Evolutionary conservation across 2,113 vertebrate genomes (phyloP).

Genomic region (Corvus hawaiiensis): DNA sequence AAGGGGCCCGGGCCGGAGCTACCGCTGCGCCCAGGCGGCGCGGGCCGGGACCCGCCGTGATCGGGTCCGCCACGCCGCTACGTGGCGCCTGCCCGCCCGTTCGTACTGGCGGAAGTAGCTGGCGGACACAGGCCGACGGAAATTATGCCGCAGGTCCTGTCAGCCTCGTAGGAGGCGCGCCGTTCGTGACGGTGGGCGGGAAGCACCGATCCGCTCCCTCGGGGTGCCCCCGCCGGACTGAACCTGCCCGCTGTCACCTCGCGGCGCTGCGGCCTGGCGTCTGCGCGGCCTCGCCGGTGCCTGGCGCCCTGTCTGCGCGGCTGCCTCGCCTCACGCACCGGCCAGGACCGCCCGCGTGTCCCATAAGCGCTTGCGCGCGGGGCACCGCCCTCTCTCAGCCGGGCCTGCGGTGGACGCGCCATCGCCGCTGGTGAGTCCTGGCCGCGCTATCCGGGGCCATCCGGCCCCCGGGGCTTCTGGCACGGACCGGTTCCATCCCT

Average conservation of each 20-base stretch:
- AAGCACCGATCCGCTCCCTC: not conserved
- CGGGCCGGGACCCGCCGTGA: too few species aligned
- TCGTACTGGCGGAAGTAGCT: not conserved
- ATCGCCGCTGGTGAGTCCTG: not conserved
- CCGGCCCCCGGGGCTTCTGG: not conserved
- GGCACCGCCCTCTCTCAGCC: rapidly evolving
- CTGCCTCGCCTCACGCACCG: rapidly evolving
- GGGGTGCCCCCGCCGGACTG: too few species aligned
- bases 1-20: not conserved
- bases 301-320: too few species aligned
- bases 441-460: not conserved
- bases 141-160: not conserved
- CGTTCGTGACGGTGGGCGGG: not conserved
- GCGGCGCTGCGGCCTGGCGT: too few species aligned
- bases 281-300: too few species aligned
- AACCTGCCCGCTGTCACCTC: too few species aligned
- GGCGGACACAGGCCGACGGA: too few species aligned
- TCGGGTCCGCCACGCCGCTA: not conserved
- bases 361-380: not conserved
- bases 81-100: not conserved
- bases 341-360: not conserved
- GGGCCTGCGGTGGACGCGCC: not conserved
- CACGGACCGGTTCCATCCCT: not conserved
- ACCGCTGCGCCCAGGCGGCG: not conserved
- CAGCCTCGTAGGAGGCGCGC: not conserved